Evolutionary conservation across 2,888 invertebrate genomes (phyloP).

Genomic region (Rhabditophanes sp.): DNA sequence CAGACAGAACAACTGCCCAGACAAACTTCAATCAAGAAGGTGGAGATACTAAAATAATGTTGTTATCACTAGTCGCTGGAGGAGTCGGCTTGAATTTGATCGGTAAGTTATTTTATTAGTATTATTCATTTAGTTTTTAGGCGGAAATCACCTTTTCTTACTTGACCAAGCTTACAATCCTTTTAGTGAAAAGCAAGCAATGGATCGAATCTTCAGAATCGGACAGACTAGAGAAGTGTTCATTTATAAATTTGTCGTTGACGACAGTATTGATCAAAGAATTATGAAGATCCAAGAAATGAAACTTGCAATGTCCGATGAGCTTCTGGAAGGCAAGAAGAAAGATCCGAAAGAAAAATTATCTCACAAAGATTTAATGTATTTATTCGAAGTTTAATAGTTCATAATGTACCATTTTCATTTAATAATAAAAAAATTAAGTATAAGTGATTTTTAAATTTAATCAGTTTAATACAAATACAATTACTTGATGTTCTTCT

Average conservation of each 20-base stretch:
- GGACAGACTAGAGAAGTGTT: slow-evolving; percentile 67
- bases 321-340: slow-evolving; percentile 39
- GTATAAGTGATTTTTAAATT: no score
- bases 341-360: no score
- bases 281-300: slow-evolving; percentile 64
- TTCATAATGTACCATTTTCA: no score
- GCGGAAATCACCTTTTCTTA: slow-evolving; percentile 69
- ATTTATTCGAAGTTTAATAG: no score
- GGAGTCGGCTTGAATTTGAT: slow-evolving; percentile 82
- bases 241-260: slow-evolving; percentile 68
- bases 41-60: slow-evolving; percentile 52
- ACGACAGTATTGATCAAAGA: slow-evolving; percentile 71
- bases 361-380: no score
- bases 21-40: slow-evolving; percentile 56
- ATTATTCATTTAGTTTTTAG: neutral
- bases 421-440: no score
- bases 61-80: slow-evolving; percentile 77
- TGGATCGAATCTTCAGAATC: slow-evolving; percentile 76
- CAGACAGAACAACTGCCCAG: slow-evolving; percentile 13
- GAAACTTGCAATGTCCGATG: slow-evolving; percentile 59
- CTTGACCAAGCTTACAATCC: slow-evolving; percentile 91
- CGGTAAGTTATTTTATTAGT: slow-evolving; percentile 49
- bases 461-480: no score
- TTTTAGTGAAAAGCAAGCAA: slow-evolving; percentile 79
- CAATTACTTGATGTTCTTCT: no score